Percentiles rank a stretch among this genome's conserved stretches.
Evolutionary conservation across 1,140 invertebrate species (phyloP).

Genomic region (Cecropterus lyciades): DNA sequence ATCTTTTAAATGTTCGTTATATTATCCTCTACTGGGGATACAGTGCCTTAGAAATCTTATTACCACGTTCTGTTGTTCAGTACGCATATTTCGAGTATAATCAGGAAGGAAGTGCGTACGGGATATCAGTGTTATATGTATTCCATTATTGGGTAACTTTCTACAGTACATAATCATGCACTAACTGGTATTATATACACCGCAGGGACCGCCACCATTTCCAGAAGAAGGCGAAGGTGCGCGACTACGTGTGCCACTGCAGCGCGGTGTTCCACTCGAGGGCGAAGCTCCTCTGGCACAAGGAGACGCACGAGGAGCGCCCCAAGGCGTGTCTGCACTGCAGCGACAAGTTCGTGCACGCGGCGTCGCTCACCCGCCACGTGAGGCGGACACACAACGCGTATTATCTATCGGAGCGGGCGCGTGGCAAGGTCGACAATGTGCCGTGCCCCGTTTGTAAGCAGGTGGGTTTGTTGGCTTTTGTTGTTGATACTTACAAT

Average conservation of each 20-base stretch:
- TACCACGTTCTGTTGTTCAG: no score
- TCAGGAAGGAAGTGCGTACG: no score
- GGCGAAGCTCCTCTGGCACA: slow-evolving; percentile 93
- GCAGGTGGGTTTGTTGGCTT: no score
- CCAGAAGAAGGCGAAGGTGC: slow-evolving; percentile 67
- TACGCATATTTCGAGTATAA: no score
- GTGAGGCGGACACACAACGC: slow-evolving; percentile 92
- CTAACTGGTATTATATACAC: neutral
- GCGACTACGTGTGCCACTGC: slow-evolving; percentile 92
- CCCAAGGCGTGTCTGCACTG: slow-evolving; percentile 93
- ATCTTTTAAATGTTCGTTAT: no score
- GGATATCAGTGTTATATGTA: no score
- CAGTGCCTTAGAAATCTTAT: no score
- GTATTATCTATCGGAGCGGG: slow-evolving; percentile 87
- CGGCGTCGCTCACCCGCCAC: slow-evolving; percentile 92
- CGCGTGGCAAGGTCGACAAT: slow-evolving; percentile 85
- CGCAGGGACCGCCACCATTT: slow-evolving; percentile 73
- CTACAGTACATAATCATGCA: no score
- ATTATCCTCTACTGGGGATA: no score
- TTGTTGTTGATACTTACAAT: no score
- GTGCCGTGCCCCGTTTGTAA: slow-evolving; percentile 93
- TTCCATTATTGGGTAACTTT: no score
- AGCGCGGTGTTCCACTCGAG: slow-evolving; percentile 92
- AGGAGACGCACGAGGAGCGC: slow-evolving; percentile 92
- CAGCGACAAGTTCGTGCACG: slow-evolving; percentile 93